phyloP scores from a whole-genome alignment of 2,113 vertebrate species.

The Oceanites oceanicus region DNA sequence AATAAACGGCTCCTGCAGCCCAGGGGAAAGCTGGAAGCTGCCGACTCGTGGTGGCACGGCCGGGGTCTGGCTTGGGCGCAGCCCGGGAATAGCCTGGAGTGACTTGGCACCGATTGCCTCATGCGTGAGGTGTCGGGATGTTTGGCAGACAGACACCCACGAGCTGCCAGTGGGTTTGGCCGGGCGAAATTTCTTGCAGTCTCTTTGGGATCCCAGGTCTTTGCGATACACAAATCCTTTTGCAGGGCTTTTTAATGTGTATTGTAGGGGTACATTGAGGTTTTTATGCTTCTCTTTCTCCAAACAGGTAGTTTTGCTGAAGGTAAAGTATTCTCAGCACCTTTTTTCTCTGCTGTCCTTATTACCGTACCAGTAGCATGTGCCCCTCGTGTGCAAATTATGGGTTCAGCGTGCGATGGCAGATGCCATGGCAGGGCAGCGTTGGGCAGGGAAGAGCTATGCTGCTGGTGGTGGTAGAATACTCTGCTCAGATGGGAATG shows the following conservation, averaged over 20 bases:
- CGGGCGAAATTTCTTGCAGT: background rate
- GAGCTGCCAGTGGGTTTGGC: background rate
- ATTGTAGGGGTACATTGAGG: background rate
- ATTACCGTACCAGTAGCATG: rapidly evolving
- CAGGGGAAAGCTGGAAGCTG: background rate
- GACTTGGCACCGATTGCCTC: background rate
- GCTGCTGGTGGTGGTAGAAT: background rate
- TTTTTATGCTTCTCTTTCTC: background rate
- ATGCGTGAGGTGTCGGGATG: rapidly evolving
- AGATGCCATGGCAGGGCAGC: background rate
- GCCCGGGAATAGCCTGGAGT: background rate
- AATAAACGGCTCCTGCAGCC: background rate
- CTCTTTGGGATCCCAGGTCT: background rate
- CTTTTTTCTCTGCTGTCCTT: background rate
- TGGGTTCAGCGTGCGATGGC: rapidly evolving
- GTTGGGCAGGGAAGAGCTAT: background rate
- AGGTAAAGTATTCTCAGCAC: background rate
- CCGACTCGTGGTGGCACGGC: rapidly evolving
- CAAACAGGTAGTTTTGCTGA: background rate
- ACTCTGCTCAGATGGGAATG: background rate
- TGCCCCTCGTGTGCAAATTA: background rate
- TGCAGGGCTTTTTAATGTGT: background rate
- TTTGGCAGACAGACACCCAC: background rate
- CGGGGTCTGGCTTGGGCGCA: background rate
- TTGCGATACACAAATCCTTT: background rate